Evolutionary conservation across 2,888 invertebrate genomes (phyloP), one percentile per base, ranked within the genome.

Genomic region (Acronicta alni): DNA sequence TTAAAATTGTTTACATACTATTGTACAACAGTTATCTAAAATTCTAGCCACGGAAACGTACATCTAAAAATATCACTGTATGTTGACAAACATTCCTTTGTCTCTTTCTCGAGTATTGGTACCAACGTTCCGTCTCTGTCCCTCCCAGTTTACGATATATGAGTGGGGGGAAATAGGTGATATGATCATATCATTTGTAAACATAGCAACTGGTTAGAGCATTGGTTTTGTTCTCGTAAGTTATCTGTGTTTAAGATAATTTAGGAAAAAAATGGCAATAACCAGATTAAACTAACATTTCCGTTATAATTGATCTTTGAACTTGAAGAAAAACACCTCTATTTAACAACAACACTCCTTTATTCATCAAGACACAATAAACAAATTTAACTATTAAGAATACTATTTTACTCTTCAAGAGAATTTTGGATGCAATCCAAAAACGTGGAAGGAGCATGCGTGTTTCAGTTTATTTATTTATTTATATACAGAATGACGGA

Each of bases 341-440:
- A n/a, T n/a, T n/a, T n/a, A n/a, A n/a, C 30, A 30, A 2, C 9
- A 30, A 30, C 10, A 12, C 30, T 30, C 10, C 10, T 30, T 3
- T 12, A 30, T 30, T 12, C 12, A 30, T 30, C 12, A 12, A 2
- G 3, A 30, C 30, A 30, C 12, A 30, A 30, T 30, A 30, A 30
- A 30, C 30, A 35, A n/a, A 35, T 67, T 55, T 51, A 67, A 67
- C 63, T 70, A 16, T 35, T 62, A 67, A 60, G 56, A 74, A 70
- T 30, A 45, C 41, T 0, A 57, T 55, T 53, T 51, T 39, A 61
- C 52, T 35, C 53, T 37, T 39, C 55, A n/a, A 39, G 30, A 15
- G 18, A 58, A 39, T 46, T 62, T 73, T 75, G 75, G 75, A 73
- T 9, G 35, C n/a, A n/a, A 8, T 73, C 76, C 75, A 75, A 67